These are phyloP conservation scores for Drosophila ambigua DNA, from an alignment of 1,140 invertebrate genomes.

Conservation along the genomic window DNA sequence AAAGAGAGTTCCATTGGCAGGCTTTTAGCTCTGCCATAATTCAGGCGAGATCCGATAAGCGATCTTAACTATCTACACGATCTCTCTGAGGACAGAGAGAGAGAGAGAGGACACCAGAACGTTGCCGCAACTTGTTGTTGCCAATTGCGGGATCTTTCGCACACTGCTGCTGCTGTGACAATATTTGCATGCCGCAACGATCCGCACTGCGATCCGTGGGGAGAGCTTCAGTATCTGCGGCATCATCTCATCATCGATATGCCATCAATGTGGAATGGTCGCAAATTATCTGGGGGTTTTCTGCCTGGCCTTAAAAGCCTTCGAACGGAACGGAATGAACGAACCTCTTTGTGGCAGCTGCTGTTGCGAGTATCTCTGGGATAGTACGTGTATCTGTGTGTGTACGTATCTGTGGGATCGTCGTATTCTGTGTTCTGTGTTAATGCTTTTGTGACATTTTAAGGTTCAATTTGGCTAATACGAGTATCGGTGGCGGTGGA, in stretches of 20 bases:
- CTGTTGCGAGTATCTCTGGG: background rate
- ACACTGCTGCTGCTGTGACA: slow-evolving; percentile 57
- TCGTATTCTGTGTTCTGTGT: slow-evolving; percentile 22
- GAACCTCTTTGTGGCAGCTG: too few relatives aligned
- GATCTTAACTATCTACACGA: slow-evolving; percentile 81
- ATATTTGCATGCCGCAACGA: slow-evolving; percentile 65
- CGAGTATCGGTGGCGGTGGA: slow-evolving; percentile 35
- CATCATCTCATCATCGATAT: slow-evolving; percentile 78
- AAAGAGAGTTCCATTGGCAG: slow-evolving; percentile 57
- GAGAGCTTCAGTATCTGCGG: slow-evolving; percentile 55
- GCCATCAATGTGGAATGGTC: slow-evolving; percentile 77
- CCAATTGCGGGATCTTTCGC: slow-evolving; percentile 50
- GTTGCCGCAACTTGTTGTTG: slow-evolving; percentile 47
- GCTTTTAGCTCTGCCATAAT: slow-evolving; percentile 79
- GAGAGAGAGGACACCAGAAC: slow-evolving; percentile 7
- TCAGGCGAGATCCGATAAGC: slow-evolving; percentile 64
- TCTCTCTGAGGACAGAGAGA: slow-evolving; percentile 47
- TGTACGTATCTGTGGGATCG: slow-evolving; percentile 28
- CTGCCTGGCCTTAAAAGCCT: slow-evolving; percentile 50
- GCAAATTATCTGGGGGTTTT: slow-evolving; percentile 63
- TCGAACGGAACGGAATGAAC: background rate
- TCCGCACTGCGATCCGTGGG: slow-evolving; percentile 1
- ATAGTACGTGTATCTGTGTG: background rate
- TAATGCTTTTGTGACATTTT: slow-evolving; percentile 73
- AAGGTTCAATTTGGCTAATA: slow-evolving; percentile 65